A percentile compares a stretch with the other conserved stretches of the same genome.
phyloP scores from a whole-genome alignment of 2,113 vertebrate genomes.

The Dolichallabes microphthalmus region DNA sequence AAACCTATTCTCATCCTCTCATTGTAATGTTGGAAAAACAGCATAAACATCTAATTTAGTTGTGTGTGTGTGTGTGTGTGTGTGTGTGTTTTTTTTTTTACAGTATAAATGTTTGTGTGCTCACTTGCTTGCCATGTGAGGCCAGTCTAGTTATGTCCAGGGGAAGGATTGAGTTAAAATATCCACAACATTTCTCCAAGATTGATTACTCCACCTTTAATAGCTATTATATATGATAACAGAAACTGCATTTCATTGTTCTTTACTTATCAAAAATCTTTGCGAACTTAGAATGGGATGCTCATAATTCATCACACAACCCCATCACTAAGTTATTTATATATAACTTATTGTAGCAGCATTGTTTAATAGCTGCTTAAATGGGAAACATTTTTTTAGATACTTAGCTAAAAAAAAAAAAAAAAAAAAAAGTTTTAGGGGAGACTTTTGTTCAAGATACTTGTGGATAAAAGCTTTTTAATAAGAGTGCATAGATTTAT shows the following conservation, averaged over 20 bases:
- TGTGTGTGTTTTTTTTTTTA: too few relatives aligned
- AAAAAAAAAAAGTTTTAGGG: not conserved
- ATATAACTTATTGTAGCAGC: not conserved
- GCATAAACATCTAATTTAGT: too few relatives aligned
- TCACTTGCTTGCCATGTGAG: too few relatives aligned
- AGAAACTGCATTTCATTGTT: not conserved
- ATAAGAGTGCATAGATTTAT: not conserved
- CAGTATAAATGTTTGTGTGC: too few relatives aligned
- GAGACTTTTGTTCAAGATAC: not conserved
- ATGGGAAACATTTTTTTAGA: not conserved
- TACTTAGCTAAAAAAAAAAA: not conserved
- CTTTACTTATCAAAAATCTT: not conserved
- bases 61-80: too few relatives aligned
- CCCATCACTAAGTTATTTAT: not conserved
- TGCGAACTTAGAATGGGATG: not conserved
- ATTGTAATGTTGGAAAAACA: too few relatives aligned
- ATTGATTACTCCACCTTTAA: not conserved
- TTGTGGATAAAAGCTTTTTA: not conserved
- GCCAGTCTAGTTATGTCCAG: too few relatives aligned
- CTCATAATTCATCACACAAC: too few relatives aligned
- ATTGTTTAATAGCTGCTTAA: not conserved
- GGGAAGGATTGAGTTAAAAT: too few relatives aligned
- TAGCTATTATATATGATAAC: not conserved
- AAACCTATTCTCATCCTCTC: too few relatives aligned
- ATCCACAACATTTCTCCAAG: too few relatives aligned